Conservation (phyloP, 2,888 invertebrate species). For the Megalurothrips usitatus region DNA sequence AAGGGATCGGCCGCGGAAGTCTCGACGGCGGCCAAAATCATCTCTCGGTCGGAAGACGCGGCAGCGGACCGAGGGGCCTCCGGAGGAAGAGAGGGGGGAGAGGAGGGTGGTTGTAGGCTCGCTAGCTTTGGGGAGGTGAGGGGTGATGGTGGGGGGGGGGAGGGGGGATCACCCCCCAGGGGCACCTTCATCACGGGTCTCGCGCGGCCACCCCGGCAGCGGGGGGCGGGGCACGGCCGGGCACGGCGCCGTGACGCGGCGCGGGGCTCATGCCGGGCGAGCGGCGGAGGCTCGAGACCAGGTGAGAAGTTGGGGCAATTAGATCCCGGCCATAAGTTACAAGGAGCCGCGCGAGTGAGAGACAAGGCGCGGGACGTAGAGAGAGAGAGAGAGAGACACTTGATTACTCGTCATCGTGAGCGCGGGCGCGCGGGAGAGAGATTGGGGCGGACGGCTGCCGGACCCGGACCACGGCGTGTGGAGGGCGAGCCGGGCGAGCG, state of each 20-base stretch:
- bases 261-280: background rate
- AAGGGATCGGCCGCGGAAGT: background rate
- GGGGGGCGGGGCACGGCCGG: background rate
- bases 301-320: slow-evolving; percentile 24
- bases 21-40: background rate
- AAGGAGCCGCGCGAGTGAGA: background rate
- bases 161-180: slow-evolving; percentile 4
- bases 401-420: no score
- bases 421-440: no score
- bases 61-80: background rate
- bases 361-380: background rate
- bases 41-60: background rate
- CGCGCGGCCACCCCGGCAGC: background rate
- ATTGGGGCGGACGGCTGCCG: no score
- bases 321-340: slow-evolving; percentile 12
- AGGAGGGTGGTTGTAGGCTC: background rate
- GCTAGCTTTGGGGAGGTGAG: background rate
- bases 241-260: background rate
- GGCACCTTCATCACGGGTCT: background rate
- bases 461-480: no score
- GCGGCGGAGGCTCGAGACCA: background rate
- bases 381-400: background rate
- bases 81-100: background rate
- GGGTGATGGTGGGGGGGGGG: background rate
- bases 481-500: no score